Base-by-base conservation (phyloP, 2,113 vertebrate genomes). In the Chionis minor region DNA sequence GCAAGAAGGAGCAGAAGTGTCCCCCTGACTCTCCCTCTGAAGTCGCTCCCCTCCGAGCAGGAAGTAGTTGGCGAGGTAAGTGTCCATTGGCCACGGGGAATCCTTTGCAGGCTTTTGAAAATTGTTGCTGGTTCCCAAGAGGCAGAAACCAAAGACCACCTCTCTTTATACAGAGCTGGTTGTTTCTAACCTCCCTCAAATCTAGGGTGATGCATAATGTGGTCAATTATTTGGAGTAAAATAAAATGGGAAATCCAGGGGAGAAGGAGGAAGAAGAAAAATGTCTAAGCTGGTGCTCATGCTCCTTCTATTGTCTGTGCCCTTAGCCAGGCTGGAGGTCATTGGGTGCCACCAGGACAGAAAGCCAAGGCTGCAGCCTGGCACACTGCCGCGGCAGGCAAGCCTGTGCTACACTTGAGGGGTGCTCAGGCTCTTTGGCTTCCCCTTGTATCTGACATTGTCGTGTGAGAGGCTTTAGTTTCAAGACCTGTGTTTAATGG, bases 331-430 rank as follows among this genome's bases (percentile, higher is more conserved):
- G n/a, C 47, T 79, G 52, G 42, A 63, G 27, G 40, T 59, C 56
- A 30, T 32, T 47, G 42, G 32, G n/a, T 85, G 42, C 38, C 9
- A 10, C 11, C 2, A 4, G 20, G 22, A 35, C 40, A 19, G 52
- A 30, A 14, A n/a, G 10, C 10, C 67, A 72, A 70, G 44, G 22
- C 62, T 88, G 55, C 28, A 79, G 66, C 55, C 54, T 44, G 66
- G 51, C 38, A 56, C 32, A 3, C 8, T 55, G 62, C 32, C 14
- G 7, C 0, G 0, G 33, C 44, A 77, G 16, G 15, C 30, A 91
- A 67, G 44, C 11, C 24, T 0, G 0, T 55, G 79, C 17, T 40
- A 42, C 9, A 4, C 0, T 3, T 30, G 5, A 0, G 3, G n/a
- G 24, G 11, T 44, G 30, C 40, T 58, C 63, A 67, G 47, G 9